These are phyloP conservation scores for Cantharis lateralis DNA, from an alignment of 2,888 invertebrate genomes.

Conservation along the genomic window DNA sequence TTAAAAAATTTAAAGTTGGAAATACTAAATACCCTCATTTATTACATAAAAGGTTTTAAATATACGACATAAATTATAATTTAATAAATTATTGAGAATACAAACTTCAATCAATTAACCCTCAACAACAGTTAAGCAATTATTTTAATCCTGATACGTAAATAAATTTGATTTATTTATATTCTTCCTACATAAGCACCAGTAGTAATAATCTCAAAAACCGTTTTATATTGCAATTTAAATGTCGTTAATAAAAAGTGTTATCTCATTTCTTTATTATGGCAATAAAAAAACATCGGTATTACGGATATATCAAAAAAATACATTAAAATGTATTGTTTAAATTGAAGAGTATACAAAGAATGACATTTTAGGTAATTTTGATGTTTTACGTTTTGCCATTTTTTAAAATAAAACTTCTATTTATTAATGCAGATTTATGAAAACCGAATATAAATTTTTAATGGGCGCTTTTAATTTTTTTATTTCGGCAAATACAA, in stretches of 20 bases:
- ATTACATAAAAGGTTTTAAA: background rate
- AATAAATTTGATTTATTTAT: conserved; percentile 17
- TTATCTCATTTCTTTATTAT: conserved; percentile 2
- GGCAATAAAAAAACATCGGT: background rate
- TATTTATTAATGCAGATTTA: background rate
- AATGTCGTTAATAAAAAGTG: conserved; percentile 3
- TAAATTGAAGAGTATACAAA: background rate
- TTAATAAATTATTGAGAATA: conserved; percentile 2
- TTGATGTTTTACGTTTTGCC: background rate
- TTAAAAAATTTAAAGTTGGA: background rate
- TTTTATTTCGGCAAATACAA: background rate
- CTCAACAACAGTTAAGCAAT: conserved; percentile 4
- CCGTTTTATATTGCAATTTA: conserved; percentile 4
- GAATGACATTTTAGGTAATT: conserved; percentile 1
- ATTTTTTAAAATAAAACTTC: background rate
- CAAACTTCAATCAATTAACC: conserved; percentile 18
- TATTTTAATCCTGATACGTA: conserved; percentile 13
- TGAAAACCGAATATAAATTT: background rate
- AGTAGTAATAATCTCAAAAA: conserved; percentile 4
- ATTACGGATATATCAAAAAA: background rate
- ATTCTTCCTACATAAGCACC: background rate
- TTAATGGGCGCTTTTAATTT: background rate
- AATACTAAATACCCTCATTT: background rate
- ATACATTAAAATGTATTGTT: background rate
- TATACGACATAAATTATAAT: background rate